Evolutionary conservation across 2,888 invertebrate genomes (phyloP), one percentile per base, ranked within the genome.

Genomic region (Sesia bembeciformis): DNA sequence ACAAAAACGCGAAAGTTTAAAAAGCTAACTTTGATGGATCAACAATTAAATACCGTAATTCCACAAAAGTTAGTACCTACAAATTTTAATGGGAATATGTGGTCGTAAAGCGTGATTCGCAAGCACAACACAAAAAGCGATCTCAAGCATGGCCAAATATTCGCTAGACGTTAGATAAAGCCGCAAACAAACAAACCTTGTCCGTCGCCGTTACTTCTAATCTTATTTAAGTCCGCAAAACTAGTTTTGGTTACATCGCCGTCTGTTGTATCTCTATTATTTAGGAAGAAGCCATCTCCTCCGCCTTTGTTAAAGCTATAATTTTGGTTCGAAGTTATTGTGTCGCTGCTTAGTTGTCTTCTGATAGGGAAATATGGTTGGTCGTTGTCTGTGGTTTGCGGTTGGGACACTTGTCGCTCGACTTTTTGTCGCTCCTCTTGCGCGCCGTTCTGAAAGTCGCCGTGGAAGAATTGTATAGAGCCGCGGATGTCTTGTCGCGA

Each of bases 401-500:
- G 90, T 67, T 92, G 92, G 51, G 91, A 90, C 40, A 8, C 4
- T 40, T 40, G 40, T 49, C 49, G 43, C 58, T 54, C 55, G 2
- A 50, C 46, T 42, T 56, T 46, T 40, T 40, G 68, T 43, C 67
- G 65, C 4, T 89, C 87, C 55, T 84, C 87, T 56, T 67, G 70
- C 4, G 69, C 61, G 43, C 86, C 87, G 66, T 88, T 87, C 55
- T 81, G 81, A 62, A 66, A 81, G 62, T 92, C 92, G 51, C 90
- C 93, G 76, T 93, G 93, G 70, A 93, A 92, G 66, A 94, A 81
- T 72, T 93, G 93, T 58, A 94, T 85, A 39, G 93, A 93, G 60
- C 94, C 93, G 60, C 93, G 90, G 51, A 93, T 93, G 83, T 96
- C 95, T 65, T 95, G 94, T 43, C 94, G 90, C 49, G 94, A 93